These are phyloP conservation scores for Drosophila pandora DNA, from an alignment of 1,140 invertebrate genomes.

Conservation along the genomic window DNA sequence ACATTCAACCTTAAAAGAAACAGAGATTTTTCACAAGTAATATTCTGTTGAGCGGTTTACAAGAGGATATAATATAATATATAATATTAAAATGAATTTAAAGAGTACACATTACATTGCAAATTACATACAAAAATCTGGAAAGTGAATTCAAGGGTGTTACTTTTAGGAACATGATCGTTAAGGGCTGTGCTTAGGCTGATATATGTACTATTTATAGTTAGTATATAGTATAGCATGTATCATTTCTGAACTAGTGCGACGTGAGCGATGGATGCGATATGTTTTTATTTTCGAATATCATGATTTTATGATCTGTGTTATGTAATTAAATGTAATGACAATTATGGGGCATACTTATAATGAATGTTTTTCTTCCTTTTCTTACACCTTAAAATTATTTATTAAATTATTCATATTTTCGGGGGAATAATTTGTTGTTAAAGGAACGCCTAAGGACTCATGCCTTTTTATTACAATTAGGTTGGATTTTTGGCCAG, in stretches of 20 bases:
- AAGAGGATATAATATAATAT: too few relatives aligned
- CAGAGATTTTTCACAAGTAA: too few relatives aligned
- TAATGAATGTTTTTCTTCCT: too few relatives aligned
- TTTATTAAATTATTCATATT: background rate
- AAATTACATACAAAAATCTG: background rate
- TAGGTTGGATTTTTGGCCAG: conserved; percentile 17
- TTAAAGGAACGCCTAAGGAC: background rate
- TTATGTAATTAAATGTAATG: background rate
- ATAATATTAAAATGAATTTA: too few relatives aligned
- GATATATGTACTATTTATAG: too few relatives aligned
- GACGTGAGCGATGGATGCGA: background rate
- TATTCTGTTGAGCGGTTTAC: too few relatives aligned
- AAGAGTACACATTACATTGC: too few relatives aligned
- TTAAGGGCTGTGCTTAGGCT: too few relatives aligned
- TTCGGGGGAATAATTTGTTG: background rate
- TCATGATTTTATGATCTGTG: background rate
- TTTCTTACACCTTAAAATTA: background rate
- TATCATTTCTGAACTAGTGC: background rate
- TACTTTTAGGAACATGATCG: background rate
- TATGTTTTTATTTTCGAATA: background rate
- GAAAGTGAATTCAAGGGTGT: background rate
- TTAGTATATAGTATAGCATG: too few relatives aligned
- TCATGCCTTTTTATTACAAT: conserved; percentile 28
- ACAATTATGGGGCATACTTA: background rate
- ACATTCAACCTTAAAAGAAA: too few relatives aligned